Evolutionary conservation across 2,797 vertebrate species (phyloP).

Genomic region (Acanthopagrus latus): DNA sequence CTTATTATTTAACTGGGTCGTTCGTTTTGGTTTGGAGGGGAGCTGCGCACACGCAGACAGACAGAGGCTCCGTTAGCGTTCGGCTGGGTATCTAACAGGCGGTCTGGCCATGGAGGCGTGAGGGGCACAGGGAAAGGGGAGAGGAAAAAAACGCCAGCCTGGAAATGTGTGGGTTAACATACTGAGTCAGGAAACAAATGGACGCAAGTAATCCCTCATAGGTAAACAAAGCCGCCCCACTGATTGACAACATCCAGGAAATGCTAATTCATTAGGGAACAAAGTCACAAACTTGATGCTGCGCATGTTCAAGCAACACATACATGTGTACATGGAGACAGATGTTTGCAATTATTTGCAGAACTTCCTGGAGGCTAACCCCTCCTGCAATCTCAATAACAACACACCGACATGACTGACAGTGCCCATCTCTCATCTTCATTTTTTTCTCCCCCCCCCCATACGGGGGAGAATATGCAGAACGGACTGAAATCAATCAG

Average conservation of each 20-base stretch:
- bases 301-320: constrained; percentile 27
- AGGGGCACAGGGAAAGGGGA: constrained; percentile 20
- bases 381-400: constrained; percentile 49
- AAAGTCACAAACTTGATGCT: constrained; percentile 26
- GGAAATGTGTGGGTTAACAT: constrained; percentile 24
- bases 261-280: constrained; percentile 8
- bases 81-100: constrained; percentile 63
- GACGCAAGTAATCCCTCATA: constrained; percentile 24
- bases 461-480: constrained; percentile 35
- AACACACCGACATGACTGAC: constrained; percentile 55
- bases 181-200: constrained; percentile 21
- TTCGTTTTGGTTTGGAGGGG: constrained; percentile 72
- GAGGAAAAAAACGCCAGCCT: constrained; percentile 31
- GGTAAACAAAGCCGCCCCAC: constrained; percentile 18
- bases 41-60: constrained; percentile 47
- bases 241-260: constrained; percentile 9
- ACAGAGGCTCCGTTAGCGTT: constrained; percentile 50
- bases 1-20: constrained; percentile 81
- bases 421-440: constrained; percentile 61
- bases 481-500: constrained; percentile 72
- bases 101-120: constrained; percentile 30
- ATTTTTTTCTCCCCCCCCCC: constrained; percentile 22
- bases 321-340: constrained; percentile 48
- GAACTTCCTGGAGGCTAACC: constrained; percentile 50
- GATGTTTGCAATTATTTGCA: constrained; percentile 65